Base-by-base conservation (phyloP, 2,113 vertebrate genomes). In the Kryptolebias marmoratus region DNA sequence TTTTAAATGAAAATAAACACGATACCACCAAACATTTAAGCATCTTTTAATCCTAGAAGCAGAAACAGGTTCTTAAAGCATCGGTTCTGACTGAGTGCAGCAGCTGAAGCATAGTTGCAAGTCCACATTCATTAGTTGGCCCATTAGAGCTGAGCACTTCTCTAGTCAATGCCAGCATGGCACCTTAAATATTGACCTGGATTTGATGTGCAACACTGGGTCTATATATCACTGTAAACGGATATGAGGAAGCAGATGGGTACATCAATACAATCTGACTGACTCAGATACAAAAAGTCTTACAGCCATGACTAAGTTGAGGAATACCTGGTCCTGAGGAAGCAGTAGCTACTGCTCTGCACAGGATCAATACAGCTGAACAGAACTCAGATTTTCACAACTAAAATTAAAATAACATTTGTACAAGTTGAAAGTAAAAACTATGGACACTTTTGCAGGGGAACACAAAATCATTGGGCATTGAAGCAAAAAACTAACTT, bases 161-260 rank as follows among this genome's bases (percentile, higher is more conserved):
- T 71, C 68, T 11, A 47, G 71, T 73, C 62, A 44, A 79, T 78
- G 77, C 72, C 84, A 80, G 62, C 55, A 18, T 27, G 67, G 59
- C 70, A 79, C 77, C 72, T 82, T 77, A 64, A n/a, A 64, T 79
- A 84, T 77, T 67, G 80, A 86, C 80, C 82, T 64, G 31, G 18
- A 48, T 58, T 66, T 78, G 68, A 65, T 4, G 49, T 55, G 71
- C 50, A 74, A 56, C 72, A 50, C 57, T 18, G 54, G 57, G 47
- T 77, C 75, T 72, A 82, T 86, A 73, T 75, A 75, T 88, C 82
- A 82, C 76, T 63, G 64, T 78, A 73, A 85, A 89, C 79, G 77
- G 63, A 74, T 70, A 31, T 16, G 2, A 1, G 2, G 45, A 28
- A 60, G 82, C 59, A 50, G 71, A 70, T 1, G 6, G 66, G 75